A percentile compares a stretch with the other conserved stretches of the same genome.
Evolutionary conservation across 1,140 invertebrate genomes (phyloP).

Genomic region (Anadara kagoshimensis): DNA sequence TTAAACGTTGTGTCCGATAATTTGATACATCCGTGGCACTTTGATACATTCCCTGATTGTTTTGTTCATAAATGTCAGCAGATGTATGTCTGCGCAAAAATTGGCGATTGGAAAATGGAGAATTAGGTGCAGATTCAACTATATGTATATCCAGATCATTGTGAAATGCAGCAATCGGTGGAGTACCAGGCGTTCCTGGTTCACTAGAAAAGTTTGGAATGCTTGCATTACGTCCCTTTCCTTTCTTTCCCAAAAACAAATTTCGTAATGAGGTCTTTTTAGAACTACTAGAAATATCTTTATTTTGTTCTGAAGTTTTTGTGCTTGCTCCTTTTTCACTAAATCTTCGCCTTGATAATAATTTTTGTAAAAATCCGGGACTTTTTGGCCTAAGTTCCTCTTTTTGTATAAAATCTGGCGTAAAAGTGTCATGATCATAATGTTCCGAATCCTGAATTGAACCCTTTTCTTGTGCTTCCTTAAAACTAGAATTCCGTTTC

Average conservation of each 20-base stretch:
- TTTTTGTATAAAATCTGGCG: conserved; percentile 15
- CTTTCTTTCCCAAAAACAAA: conserved; percentile 54
- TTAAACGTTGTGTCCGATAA: conserved; percentile 11
- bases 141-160: conserved; percentile 59
- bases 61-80: conserved; percentile 41
- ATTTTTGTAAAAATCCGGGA: conserved; percentile 59
- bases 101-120: conserved; percentile 47
- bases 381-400: conserved; percentile 45
- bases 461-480: conserved; percentile 31
- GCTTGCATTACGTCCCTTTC: conserved; percentile 38
- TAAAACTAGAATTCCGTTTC: conserved; percentile 48
- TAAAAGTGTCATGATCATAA: conserved; percentile 11
- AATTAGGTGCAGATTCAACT: conserved; percentile 52
- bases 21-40: conserved; percentile 34
- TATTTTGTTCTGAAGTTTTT: conserved; percentile 38
- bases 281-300: conserved; percentile 43
- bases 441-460: conserved; percentile 33
- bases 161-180: conserved; percentile 61
- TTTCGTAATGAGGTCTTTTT: conserved; percentile 59
- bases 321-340: conserved; percentile 42
- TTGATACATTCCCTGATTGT: conserved; percentile 21
- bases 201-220: background rate
- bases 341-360: conserved; percentile 58
- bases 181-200: conserved; percentile 42
- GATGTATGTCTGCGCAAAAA: conserved; percentile 49